phyloP scores from a whole-genome alignment of 2,113 vertebrate species.

The Vulpes vulpes region DNA sequence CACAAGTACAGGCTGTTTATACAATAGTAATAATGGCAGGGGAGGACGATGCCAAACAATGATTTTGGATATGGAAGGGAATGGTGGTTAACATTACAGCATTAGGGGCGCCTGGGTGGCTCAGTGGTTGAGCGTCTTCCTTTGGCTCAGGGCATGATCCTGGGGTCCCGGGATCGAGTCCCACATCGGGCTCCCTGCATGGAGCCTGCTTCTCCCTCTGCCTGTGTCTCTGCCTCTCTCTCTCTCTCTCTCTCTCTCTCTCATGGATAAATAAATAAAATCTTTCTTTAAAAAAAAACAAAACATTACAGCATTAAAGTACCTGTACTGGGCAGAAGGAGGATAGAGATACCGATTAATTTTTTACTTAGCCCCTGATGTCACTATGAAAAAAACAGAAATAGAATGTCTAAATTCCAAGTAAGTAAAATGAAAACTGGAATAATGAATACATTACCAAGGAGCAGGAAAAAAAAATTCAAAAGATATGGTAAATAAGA shows the following conservation, averaged over 20 bases:
- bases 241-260: too few species aligned
- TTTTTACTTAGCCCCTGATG: neutral
- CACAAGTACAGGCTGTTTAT: neutral
- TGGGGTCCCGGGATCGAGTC: too few species aligned
- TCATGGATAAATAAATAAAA: too few species aligned
- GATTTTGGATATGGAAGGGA: neutral
- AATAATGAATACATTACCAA: constrained; percentile 13
- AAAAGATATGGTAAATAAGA: neutral
- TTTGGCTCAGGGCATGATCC: too few species aligned
- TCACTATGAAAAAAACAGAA: neutral
- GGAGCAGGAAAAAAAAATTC: neutral
- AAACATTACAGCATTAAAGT: neutral
- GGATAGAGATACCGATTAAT: neutral
- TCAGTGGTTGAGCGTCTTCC: too few species aligned
- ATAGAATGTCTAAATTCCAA: neutral
- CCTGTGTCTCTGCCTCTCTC: too few species aligned
- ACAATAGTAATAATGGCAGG: neutral
- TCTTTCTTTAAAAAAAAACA: too few species aligned
- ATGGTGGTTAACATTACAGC: neutral
- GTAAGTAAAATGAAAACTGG: neutral
- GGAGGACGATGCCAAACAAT: neutral
- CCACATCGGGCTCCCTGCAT: too few species aligned
- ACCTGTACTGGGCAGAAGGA: neutral
- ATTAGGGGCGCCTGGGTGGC: neutral
- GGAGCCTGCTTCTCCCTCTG: too few species aligned